These are phyloP conservation scores for Diachasmimorpha longicaudata DNA, from an alignment of 1,140 invertebrate genomes.

Conservation along the genomic window DNA sequence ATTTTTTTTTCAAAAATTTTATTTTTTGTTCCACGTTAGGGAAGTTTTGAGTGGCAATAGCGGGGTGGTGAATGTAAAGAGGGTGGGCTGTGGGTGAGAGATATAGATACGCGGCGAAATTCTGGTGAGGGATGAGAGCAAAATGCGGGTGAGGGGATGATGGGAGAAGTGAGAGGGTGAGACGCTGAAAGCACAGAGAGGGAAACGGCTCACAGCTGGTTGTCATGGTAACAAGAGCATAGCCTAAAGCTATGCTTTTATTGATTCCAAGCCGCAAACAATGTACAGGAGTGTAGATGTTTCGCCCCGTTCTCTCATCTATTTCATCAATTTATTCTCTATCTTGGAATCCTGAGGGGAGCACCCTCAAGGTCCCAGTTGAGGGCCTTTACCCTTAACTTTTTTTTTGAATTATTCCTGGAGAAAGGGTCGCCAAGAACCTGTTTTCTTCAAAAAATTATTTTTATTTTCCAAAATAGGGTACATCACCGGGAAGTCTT, in stretches of 20 bases:
- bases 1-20: not conserved
- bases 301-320: slow-evolving; percentile 50
- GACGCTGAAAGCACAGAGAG: not conserved
- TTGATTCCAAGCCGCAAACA: slow-evolving; percentile 65
- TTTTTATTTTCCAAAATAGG: too few species aligned
- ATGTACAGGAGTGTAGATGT: slow-evolving; percentile 63
- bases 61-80: not conserved
- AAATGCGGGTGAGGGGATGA: not conserved
- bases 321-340: slow-evolving; percentile 23
- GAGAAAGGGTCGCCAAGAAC: too few species aligned
- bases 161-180: not conserved
- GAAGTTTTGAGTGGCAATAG: slow-evolving; percentile 28
- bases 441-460: too few species aligned
- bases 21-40: slow-evolving; percentile 7
- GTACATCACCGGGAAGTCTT: too few species aligned
- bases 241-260: slow-evolving; percentile 65
- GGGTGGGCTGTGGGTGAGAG: slow-evolving; percentile 18
- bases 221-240: slow-evolving; percentile 55
- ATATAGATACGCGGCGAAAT: slow-evolving; percentile 27
- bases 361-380: too few species aligned
- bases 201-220: slow-evolving; percentile 48
- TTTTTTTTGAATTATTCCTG: too few species aligned
- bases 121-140: slow-evolving; percentile 10
- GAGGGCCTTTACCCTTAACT: too few species aligned
- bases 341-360: slow-evolving; percentile 12